phyloP scores from a whole-genome alignment of 2,113 vertebrate genomes.

The Chaetodon trifascialis region DNA sequence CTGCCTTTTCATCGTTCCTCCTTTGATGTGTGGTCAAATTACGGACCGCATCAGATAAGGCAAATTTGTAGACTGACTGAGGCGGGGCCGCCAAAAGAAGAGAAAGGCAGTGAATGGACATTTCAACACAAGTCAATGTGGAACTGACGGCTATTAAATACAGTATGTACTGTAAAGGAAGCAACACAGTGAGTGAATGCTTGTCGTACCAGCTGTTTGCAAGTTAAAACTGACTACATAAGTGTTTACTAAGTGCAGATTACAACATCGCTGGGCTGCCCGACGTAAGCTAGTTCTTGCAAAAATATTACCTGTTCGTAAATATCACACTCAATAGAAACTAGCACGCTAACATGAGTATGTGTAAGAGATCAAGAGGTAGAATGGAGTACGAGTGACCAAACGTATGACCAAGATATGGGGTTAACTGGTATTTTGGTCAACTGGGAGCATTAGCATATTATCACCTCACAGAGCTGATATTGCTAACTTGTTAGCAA shows the following conservation, averaged over 20 bases:
- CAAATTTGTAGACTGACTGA: neutral
- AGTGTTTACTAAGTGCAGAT: neutral
- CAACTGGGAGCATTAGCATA: neutral
- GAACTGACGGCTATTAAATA: conserved; percentile 21
- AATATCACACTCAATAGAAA: too few species aligned
- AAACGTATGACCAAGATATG: neutral
- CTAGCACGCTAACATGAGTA: neutral
- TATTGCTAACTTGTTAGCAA: too few species aligned
- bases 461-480: too few species aligned
- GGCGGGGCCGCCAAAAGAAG: neutral
- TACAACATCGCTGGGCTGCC: too few species aligned
- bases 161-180: neutral
- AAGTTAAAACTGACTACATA: neutral
- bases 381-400: neutral
- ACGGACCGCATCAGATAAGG: conserved; percentile 58
- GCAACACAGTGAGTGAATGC: neutral
- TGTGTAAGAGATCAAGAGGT: neutral
- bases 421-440: neutral
- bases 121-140: conserved; percentile 49
- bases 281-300: neutral
- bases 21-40: conserved; percentile 45
- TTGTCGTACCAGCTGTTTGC: neutral
- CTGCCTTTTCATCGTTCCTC: conserved; percentile 16
- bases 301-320: neutral
- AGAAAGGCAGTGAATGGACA: conserved; percentile 27